Conservation (phyloP, 2,113 vertebrate genomes). For the Entosphenus tridentatus region DNA sequence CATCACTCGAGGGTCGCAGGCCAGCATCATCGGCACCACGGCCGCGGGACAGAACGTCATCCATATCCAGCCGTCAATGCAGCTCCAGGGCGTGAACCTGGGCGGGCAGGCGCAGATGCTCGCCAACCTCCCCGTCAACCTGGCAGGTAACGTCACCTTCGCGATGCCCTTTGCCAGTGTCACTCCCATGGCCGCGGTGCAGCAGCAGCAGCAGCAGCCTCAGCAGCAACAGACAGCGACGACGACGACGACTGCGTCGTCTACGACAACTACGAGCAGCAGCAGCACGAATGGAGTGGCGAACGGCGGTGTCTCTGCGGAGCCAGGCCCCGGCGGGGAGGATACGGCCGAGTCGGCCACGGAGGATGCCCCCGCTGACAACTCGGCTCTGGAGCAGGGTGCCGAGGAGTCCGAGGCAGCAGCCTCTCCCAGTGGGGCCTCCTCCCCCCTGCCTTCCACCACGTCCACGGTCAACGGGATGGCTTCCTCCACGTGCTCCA, state of each 20-base stretch:
- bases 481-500: conserved; percentile 19
- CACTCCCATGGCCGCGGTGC: conserved; percentile 14
- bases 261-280: not conserved
- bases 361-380: not conserved
- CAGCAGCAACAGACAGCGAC: too few relatives aligned
- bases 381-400: not conserved
- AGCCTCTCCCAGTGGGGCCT: conserved; percentile 18
- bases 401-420: conserved; percentile 7
- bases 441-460: conserved; percentile 14
- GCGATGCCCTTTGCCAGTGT: conserved; percentile 36
- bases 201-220: conserved; percentile 12
- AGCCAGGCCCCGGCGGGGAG: not conserved
- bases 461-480: not conserved
- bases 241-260: too few relatives aligned
- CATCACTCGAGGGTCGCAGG: conserved; percentile 29
- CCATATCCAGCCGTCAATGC: conserved; percentile 66
- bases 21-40: conserved; percentile 60
- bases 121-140: conserved; percentile 63
- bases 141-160: conserved; percentile 80
- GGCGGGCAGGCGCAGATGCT: conserved; percentile 65
- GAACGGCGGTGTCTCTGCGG: not conserved
- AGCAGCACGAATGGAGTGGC: conserved; percentile 4
- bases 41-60: conserved; percentile 19
- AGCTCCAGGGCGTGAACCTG: conserved; percentile 60
- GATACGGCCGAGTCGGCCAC: not conserved